phyloP scores from a whole-genome alignment of 1,140 invertebrate species.

The Pseudomyrmex gracilis region DNA sequence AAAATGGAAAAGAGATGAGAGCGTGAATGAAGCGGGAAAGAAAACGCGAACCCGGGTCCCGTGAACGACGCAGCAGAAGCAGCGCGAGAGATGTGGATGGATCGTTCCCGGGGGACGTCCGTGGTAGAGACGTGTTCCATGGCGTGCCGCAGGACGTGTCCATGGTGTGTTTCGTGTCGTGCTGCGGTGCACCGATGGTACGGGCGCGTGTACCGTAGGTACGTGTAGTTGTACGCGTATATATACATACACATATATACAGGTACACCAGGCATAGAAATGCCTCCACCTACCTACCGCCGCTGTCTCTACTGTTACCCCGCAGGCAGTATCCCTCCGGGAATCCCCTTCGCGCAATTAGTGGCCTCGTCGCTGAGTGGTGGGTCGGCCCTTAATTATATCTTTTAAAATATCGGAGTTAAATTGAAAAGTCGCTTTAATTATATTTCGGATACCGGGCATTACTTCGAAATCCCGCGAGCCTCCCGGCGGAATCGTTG shows the following conservation, averaged over 20 bases:
- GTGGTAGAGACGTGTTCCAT: constrained; percentile 71
- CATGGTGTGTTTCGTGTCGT: constrained; percentile 74
- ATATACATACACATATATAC: constrained; percentile 14
- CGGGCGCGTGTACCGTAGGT: constrained; percentile 47
- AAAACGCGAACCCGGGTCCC: not conserved
- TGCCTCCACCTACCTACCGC: constrained; percentile 26
- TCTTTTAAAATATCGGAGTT: constrained; percentile 82
- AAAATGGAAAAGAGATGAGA: not conserved
- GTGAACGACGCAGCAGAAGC: constrained; percentile 11
- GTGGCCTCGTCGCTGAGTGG: constrained; percentile 75
- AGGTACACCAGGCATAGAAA: constrained; percentile 62
- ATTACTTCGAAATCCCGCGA: constrained; percentile 65
- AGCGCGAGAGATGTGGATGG: constrained; percentile 63
- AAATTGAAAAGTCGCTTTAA: constrained; percentile 83
- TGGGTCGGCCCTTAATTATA: constrained; percentile 80
- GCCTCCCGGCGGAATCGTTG: constrained; percentile 31
- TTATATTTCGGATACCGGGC: constrained; percentile 80
- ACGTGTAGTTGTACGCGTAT: constrained; percentile 17
- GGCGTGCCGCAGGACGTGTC: constrained; percentile 74
- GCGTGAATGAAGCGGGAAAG: not conserved
- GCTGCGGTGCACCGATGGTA: constrained; percentile 65
- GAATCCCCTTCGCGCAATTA: constrained; percentile 77
- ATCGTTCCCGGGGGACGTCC: constrained; percentile 69
- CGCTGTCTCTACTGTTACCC: not conserved
- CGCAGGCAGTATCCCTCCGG: constrained; percentile 44